Conservation (phyloP, 2,888 invertebrate genomes). For the Isotomurus palustris region DNA sequence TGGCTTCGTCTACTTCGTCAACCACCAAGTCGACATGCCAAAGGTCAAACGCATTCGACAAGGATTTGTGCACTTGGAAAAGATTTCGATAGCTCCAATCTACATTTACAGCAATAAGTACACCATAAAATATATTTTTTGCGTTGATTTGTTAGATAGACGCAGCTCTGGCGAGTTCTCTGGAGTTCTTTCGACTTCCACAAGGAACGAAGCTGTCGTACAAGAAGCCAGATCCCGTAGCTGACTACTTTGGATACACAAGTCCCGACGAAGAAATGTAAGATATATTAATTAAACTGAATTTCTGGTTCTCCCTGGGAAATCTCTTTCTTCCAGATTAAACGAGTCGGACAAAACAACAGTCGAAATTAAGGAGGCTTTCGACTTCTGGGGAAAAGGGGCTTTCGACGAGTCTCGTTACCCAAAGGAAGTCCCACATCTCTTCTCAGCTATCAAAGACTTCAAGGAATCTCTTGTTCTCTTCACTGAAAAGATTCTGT, state of each 20-base stretch:
- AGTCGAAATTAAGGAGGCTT: slow-evolving; percentile 11
- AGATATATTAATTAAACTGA: not conserved
- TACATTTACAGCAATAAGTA: no score
- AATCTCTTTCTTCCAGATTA: not conserved
- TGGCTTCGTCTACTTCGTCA: slow-evolving; percentile 21
- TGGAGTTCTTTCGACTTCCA: not conserved
- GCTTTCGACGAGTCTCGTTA: not conserved
- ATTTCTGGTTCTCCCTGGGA: not conserved
- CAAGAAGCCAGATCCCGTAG: not conserved
- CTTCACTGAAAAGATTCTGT: slow-evolving; percentile 11
- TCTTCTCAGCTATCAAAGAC: slow-evolving; percentile 17
- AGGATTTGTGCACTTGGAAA: not conserved
- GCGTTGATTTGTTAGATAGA: no score
- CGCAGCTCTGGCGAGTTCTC: not conserved
- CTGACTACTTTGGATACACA: not conserved
- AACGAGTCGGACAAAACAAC: slow-evolving; percentile 7
- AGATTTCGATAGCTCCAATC: not conserved
- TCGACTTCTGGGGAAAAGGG: slow-evolving; percentile 13
- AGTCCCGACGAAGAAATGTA: not conserved
- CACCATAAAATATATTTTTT: no score
- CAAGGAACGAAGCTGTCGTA: not conserved
- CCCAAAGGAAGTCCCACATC: slow-evolving; percentile 16
- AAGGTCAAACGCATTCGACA: slow-evolving; percentile 1
- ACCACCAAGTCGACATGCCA: slow-evolving; percentile 17
- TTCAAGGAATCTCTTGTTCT: not conserved